These are phyloP conservation scores for Siderastrea radians DNA, from an alignment of 92 coral and sea anemone species.

Conservation along the genomic window DNA sequence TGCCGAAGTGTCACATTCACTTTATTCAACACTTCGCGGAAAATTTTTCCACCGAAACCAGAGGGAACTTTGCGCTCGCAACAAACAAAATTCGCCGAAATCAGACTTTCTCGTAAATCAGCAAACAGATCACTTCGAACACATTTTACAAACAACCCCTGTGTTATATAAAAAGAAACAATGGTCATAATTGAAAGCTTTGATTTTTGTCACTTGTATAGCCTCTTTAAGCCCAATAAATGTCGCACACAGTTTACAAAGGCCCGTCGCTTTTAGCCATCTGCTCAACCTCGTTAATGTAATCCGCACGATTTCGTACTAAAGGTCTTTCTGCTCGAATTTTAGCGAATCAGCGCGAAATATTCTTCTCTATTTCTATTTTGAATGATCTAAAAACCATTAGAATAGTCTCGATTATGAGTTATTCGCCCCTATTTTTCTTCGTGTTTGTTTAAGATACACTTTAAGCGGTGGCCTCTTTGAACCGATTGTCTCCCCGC, in stretches of 20 bases:
- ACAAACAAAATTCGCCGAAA: slow-evolving; percentile 24
- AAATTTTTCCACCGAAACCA: slow-evolving; percentile 3
- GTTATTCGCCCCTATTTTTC: slow-evolving; percentile 15
- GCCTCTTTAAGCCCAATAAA: slow-evolving; percentile 93
- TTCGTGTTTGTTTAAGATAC: slow-evolving; percentile 53
- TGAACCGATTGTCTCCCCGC: slow-evolving; percentile 87
- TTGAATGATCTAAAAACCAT: background rate
- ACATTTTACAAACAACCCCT: slow-evolving; percentile 72
- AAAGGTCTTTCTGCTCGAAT: background rate
- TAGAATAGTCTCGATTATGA: slow-evolving; percentile 36
- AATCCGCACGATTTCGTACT: slow-evolving; percentile 6
- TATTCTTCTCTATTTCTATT: background rate
- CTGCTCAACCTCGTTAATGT: slow-evolving; percentile 47
- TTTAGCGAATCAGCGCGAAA: slow-evolving; percentile 21
- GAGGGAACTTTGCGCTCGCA: background rate
- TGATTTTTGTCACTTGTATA: slow-evolving; percentile 83
- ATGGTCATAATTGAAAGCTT: slow-evolving; percentile 86
- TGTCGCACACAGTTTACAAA: slow-evolving; percentile 70
- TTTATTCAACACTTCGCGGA: background rate
- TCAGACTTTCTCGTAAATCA: slow-evolving; percentile 38
- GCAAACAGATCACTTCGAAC: slow-evolving; percentile 55
- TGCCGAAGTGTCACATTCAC: background rate
- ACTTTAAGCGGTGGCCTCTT: slow-evolving; percentile 85
- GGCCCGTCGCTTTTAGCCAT: slow-evolving; percentile 49
- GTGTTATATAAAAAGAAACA: slow-evolving; percentile 66